A percentile compares a stretch with the other conserved stretches of the same genome.
phyloP scores from a whole-genome alignment of 2,888 invertebrate genomes.

The Lobophora halterata region DNA sequence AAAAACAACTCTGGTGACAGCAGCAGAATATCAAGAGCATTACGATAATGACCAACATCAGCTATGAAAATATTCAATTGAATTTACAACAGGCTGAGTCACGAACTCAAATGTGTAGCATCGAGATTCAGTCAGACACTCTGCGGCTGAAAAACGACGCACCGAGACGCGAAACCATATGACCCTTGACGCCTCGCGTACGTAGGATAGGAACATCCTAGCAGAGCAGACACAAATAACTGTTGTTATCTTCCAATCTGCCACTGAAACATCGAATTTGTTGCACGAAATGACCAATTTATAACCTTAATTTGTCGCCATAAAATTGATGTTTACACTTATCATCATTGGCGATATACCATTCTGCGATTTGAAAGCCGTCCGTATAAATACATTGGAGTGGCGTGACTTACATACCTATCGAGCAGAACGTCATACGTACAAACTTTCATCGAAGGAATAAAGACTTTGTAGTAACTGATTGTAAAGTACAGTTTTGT shows the following conservation, averaged over 20 bases:
- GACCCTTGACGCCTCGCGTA: slow-evolving; percentile 62
- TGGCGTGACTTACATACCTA: slow-evolving; percentile 70
- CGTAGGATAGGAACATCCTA: slow-evolving; percentile 42
- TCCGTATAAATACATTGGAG: slow-evolving; percentile 57
- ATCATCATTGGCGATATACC: slow-evolving; percentile 33
- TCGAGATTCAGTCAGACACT: slow-evolving; percentile 27
- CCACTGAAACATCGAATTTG: slow-evolving; percentile 29
- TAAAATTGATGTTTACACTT: slow-evolving; percentile 43
- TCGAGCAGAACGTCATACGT: slow-evolving; percentile 51
- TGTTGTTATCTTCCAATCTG: slow-evolving; percentile 49
- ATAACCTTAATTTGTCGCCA: slow-evolving; percentile 36
- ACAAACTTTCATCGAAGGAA: slow-evolving; percentile 40
- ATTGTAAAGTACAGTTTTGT: slow-evolving; percentile 53
- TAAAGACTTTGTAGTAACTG: slow-evolving; percentile 46
- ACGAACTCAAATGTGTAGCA: slow-evolving; percentile 5
- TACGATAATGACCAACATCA: slow-evolving; percentile 25
- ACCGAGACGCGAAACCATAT: slow-evolving; percentile 59
- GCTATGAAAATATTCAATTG: slow-evolving; percentile 9
- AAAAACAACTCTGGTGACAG: slow-evolving; percentile 34
- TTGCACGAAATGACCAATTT: slow-evolving; percentile 29
- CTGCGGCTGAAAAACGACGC: slow-evolving; percentile 51
- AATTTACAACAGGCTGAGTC: slow-evolving; percentile 10
- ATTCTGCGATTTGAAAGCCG: slow-evolving; percentile 45
- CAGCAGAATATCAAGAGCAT: slow-evolving; percentile 32
- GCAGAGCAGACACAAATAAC: slow-evolving; percentile 69